Evolutionary conservation across 2,113 vertebrate species (phyloP).

Genomic region (Acinonyx jubatus): DNA sequence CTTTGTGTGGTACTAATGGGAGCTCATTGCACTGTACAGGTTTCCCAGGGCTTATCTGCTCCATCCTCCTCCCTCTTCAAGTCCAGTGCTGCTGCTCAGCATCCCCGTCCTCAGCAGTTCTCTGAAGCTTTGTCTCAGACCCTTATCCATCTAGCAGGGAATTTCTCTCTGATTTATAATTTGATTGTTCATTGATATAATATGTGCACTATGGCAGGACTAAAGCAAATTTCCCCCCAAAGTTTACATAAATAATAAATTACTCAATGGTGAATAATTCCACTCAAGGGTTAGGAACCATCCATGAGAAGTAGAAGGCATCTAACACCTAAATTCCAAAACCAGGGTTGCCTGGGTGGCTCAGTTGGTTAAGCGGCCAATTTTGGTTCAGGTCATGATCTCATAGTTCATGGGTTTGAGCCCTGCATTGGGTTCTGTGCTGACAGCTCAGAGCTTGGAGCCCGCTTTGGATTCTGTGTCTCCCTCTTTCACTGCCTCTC

Average conservation of each 20-base stretch:
- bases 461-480: too few relatives aligned
- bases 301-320: not conserved
- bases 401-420: too few relatives aligned
- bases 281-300: not conserved
- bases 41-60: not conserved
- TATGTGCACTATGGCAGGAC: not conserved
- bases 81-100: not conserved
- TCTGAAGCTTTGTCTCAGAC: not conserved
- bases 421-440: too few relatives aligned
- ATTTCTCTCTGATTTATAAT: not conserved
- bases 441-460: too few relatives aligned
- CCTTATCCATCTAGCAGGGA: not conserved
- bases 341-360: too few relatives aligned
- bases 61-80: not conserved
- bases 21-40: not conserved
- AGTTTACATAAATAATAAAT: not conserved
- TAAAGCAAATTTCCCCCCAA: not conserved
- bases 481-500: too few relatives aligned
- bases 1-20: not conserved
- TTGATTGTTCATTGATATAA: not conserved
- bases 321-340: not conserved
- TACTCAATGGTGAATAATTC: not conserved
- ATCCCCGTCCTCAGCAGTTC: not conserved
- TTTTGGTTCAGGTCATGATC: too few relatives aligned
- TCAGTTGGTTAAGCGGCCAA: too few relatives aligned